These are phyloP conservation scores for Dendrolimus houi DNA, from an alignment of 2,888 invertebrate species.

Conservation along the genomic window DNA sequence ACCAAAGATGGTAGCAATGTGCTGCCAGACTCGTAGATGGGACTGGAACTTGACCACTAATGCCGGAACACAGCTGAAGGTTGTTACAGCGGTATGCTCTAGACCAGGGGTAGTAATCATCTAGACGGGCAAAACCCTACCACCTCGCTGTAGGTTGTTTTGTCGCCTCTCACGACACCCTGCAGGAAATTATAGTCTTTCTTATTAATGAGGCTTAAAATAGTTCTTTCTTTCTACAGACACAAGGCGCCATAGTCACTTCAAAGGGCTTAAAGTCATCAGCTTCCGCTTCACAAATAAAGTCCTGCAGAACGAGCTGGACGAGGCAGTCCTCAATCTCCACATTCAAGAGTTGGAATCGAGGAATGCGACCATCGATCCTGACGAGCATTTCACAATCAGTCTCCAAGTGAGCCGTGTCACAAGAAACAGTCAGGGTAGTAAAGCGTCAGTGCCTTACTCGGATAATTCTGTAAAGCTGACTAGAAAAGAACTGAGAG, in stretches of 20 bases:
- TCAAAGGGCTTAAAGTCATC: conserved; percentile 80
- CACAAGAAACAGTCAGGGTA: conserved; percentile 54
- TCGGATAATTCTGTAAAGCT: conserved; percentile 58
- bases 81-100: too few species aligned
- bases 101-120: too few species aligned
- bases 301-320: conserved; percentile 81
- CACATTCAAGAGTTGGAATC: conserved; percentile 75
- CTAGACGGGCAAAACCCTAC: too few species aligned
- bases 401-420: conserved; percentile 59
- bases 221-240: conserved; percentile 57
- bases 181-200: too few species aligned
- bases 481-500: conserved; percentile 66
- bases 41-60: too few species aligned
- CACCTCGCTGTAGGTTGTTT: too few species aligned
- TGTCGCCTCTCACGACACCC: too few species aligned
- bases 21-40: too few species aligned
- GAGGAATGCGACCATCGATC: conserved; percentile 42
- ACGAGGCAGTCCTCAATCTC: conserved; percentile 82
- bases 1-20: too few species aligned
- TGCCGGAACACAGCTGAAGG: too few species aligned
- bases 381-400: conserved; percentile 53
- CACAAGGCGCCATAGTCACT: conserved; percentile 80
- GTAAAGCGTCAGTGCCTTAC: conserved; percentile 54
- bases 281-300: conserved; percentile 84
- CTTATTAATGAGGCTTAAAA: background rate